These are phyloP conservation scores for Maccullochella peelii DNA, from an alignment of 2,113 vertebrate species.

Conservation along the genomic window DNA sequence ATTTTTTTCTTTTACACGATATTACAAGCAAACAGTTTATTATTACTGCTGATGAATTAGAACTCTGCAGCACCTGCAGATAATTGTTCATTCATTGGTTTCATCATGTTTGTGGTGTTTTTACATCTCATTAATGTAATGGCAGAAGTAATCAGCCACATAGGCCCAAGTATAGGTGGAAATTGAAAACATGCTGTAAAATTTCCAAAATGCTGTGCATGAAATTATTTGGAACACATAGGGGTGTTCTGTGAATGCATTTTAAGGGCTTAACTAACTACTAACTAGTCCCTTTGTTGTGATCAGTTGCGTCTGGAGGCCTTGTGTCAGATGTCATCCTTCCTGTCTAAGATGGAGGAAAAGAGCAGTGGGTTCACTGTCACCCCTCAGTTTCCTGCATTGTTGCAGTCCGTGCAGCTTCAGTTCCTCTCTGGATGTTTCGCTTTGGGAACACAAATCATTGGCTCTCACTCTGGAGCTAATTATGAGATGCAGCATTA, in stretches of 20 bases:
- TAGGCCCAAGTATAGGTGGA: neutral
- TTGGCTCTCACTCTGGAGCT: constrained; percentile 66
- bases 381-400: constrained; percentile 73
- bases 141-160: neutral
- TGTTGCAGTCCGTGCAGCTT: constrained; percentile 86
- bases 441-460: constrained; percentile 80
- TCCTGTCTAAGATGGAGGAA: constrained; percentile 86
- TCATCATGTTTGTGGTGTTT: neutral
- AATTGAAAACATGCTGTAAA: neutral
- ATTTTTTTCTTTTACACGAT: neutral
- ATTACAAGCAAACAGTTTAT: neutral
- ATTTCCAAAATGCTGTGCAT: neutral
- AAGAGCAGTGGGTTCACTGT: constrained; percentile 71
- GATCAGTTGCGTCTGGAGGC: constrained; percentile 85
- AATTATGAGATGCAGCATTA: constrained; percentile 84
- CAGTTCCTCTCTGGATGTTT: constrained; percentile 88
- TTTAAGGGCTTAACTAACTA: neutral
- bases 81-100: neutral
- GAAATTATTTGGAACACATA: neutral
- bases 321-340: constrained; percentile 85
- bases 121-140: neutral
- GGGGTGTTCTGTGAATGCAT: neutral
- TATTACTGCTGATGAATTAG: neutral
- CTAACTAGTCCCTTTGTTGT: constrained; percentile 10
- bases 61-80: neutral